Base-by-base conservation (phyloP, 1,140 invertebrate genomes). In the Meloidogyne hapla region DNA sequence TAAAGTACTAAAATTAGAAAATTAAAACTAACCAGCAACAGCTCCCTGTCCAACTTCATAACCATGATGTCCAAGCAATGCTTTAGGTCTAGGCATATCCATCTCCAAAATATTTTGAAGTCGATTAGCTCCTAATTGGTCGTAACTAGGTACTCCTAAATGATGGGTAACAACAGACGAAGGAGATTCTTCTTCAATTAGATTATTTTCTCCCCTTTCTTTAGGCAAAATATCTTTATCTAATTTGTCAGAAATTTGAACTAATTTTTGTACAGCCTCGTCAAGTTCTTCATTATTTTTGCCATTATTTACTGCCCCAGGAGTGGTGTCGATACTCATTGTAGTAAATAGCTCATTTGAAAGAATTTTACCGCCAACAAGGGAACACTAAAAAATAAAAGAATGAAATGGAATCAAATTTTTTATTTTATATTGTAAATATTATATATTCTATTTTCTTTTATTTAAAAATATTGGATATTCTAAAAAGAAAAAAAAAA, bases 31-130 rank as follows among this genome's bases (percentile, higher is more conserved):
- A 75, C 77, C 85, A 64, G 85, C 85, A 67, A 86, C 77, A 33
- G 85, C 85, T 13, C 85, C 86, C 71, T 86, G 85, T 75, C 84
- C 84, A 75, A 82, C 75, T 45, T 86, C 84, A 71, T 84, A 87
- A 8, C 84, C 84, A 72, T 84, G 85, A 69, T 86, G 85, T 69
- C 75, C 76, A 18, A 87, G 78, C 61, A 86, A 71, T 12, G 85
- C 85, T 62, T 86, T 86, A 21, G 85, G 85, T 66, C 85, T 80
- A 21, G 85, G 85, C n/a, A 86, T 78, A 66, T 86, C 85, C 85
- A 86, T 86, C 74, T 86, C 85, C 18, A 86, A 76, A 69, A 86
- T 86, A 73, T 86, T 86, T 79, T 86, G 84, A n/a, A 86, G 83
- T 15, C 85, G 74, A 62, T 84, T 83, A 64, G 78, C 74, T 48